Evolutionary conservation across 2,888 invertebrate species (phyloP), one percentile per base, ranked within the genome.

Genomic region (Punctoribates punctum): DNA sequence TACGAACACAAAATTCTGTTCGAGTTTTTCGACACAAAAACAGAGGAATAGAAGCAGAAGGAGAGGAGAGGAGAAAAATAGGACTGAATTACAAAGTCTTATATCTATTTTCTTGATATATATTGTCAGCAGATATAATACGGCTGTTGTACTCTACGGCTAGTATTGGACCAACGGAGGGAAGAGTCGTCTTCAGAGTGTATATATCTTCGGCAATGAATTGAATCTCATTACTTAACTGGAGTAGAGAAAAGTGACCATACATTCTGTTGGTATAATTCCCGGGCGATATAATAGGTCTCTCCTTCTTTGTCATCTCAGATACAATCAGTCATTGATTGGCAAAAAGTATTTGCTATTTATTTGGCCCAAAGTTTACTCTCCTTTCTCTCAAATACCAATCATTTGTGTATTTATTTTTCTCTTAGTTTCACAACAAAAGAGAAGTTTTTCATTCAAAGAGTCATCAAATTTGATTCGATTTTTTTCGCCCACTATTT

Each of bases 81-180:
- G 42, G 42, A 42, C 11, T 42, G 65, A 65, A 65, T 65, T 65
- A 65, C 65, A 27, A 38, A 65, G 29, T 34, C 34, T 29, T 70
- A 70, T 20, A 70, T 70, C 70, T 70, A 42, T 46, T 70, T 70
- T 42, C n/a, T 34, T 70, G 17, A 62, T 70, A 70, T 42, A 42
- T 70, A 70, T 70, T 70, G 70, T 70, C 42, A 42, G 70, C 17
- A n/a, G 70, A 70, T 70, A 70, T 70, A 70, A 70, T 70, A 70
- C 70, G 23, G 42, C 70, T 38, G 20, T 34, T 70, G 70, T 70
- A 70, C 46, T 70, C 42, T 46, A 70, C 38, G 46, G 34, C n/a
- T n/a, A n/a, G n/a, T n/a, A n/a, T n/a, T n/a, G n/a, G n/a, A n/a
- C n/a, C n/a, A 20, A 46, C 70, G 46, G 3, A 54, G 42, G 42